phyloP scores from a whole-genome alignment of 2,888 invertebrate species.

The Pilophorus perplexus region DNA sequence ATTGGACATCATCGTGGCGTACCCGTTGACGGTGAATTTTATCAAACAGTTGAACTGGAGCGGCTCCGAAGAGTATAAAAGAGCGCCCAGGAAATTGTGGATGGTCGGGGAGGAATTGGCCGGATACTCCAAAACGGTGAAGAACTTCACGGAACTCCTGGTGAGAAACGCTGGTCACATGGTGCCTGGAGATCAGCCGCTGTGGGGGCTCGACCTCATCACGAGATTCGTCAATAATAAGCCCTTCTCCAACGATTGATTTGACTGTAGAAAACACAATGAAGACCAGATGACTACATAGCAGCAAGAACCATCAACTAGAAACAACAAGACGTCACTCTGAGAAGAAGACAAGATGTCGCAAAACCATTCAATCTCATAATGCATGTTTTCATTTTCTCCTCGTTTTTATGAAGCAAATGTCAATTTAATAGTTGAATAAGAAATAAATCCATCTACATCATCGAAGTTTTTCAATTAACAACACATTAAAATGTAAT shows the following conservation, averaged over 20 bases:
- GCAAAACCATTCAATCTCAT: too few relatives aligned
- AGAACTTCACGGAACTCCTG: conserved; percentile 67
- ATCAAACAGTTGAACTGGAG: conserved; percentile 69
- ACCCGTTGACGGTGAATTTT: conserved; percentile 79
- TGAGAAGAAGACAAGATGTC: too few relatives aligned
- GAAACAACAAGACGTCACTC: too few relatives aligned
- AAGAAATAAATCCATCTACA: too few relatives aligned
- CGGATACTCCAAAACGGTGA: conserved; percentile 69
- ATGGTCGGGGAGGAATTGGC: conserved; percentile 60
- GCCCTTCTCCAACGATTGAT: conserved; percentile 40
- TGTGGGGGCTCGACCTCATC: conserved; percentile 72
- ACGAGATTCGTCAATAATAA: conserved; percentile 56
- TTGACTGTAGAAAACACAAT: too few relatives aligned
- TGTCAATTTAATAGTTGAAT: too few relatives aligned
- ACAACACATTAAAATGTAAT: too few relatives aligned
- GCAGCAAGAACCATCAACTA: too few relatives aligned
- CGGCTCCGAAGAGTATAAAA: conserved; percentile 64
- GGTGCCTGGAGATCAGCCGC: conserved; percentile 76
- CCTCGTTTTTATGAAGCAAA: too few relatives aligned
- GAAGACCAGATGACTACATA: too few relatives aligned
- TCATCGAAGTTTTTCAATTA: too few relatives aligned
- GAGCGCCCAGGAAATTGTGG: conserved; percentile 67
- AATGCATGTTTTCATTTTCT: too few relatives aligned
- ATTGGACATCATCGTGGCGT: conserved; percentile 88
- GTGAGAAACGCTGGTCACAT: conserved; percentile 79